Conservation (phyloP, 1,140 invertebrate species). For the Chymomyza costata region DNA sequence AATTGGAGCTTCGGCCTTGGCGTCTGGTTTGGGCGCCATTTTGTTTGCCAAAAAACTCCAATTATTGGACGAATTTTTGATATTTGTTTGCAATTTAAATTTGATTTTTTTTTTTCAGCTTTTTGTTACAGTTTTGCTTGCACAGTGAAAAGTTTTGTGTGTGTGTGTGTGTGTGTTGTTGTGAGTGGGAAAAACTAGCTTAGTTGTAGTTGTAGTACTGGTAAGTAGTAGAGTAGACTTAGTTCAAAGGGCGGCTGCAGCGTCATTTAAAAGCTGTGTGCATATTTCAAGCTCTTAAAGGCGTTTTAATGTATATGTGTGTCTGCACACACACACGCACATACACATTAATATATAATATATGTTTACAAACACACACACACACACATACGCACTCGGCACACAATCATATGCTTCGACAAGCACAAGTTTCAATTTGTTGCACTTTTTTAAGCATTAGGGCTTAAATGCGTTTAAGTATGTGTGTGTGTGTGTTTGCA, state of each 20-base stretch:
- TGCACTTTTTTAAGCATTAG: constrained; percentile 71
- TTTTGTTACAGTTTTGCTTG: constrained; percentile 37
- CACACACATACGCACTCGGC: constrained; percentile 25
- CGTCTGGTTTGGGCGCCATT: constrained; percentile 36
- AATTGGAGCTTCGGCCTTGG: constrained; percentile 61
- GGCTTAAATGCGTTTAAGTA: constrained; percentile 45
- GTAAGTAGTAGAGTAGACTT: constrained; percentile 30
- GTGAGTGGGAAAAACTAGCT: constrained; percentile 4
- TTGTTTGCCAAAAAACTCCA: constrained; percentile 60
- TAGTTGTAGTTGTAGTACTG: constrained; percentile 3
- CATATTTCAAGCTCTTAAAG: constrained; percentile 51
- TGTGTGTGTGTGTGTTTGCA: constrained; percentile 15
- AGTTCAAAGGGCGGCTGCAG: constrained; percentile 25
- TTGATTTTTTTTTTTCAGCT: not conserved
- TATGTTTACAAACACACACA: not conserved
- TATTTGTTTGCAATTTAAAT: constrained; percentile 63
- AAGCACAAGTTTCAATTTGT: constrained; percentile 74
- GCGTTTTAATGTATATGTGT: constrained; percentile 3
- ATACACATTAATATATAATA: too few relatives aligned
- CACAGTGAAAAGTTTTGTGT: constrained; percentile 45
- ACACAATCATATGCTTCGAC: constrained; percentile 73
- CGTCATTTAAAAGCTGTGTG: constrained; percentile 17
- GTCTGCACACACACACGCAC: constrained; percentile 16
- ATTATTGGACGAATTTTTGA: constrained; percentile 73
- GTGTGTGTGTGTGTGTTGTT: constrained; percentile 21